Evolutionary conservation across 1,140 invertebrate genomes (phyloP), one percentile per base, ranked within the genome.

Genomic region (Ctenoplectra terminalis): DNA sequence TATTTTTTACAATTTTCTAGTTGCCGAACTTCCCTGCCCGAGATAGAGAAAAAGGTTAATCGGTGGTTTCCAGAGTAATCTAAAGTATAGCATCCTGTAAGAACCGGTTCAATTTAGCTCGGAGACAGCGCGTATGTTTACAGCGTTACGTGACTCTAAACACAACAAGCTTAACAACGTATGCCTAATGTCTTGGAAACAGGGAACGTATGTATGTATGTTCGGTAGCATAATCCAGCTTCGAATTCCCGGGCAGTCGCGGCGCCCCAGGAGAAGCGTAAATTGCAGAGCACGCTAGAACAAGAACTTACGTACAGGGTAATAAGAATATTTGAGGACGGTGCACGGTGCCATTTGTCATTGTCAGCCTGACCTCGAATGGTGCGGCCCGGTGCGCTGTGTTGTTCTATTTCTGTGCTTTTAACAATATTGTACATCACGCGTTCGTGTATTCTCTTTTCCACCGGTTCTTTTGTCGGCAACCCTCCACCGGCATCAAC

Each of bases 291-390:
- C 74, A 77, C 70, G 69, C 40, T 76, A n/a, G 52, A 40, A 75
- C 75, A 87, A 88, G 82, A 87, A 87, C 70, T 52, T 64, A 82
- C 74, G 56, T 87, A 58, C 64, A 31, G 72, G 64, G 56, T 88
- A 87, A 88, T 90, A 92, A 92, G 90, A 92, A 92, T 90, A 92
- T 90, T 90, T 89, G 89, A 88, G 80, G 84, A 90, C 84, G 81
- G 76, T 87, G 74, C 82, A 81, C 84, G 87, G 74, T 83, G 85
- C 87, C 89, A 92, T 92, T 91, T 89, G 89, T 92, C 91, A 92
- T 90, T 92, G 91, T 92, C 90, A 90, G 83, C 70, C 88, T 90
- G 83, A 88, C 88, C 86, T 85, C 88, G 88, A 88, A 90, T 89
- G 89, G 78, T 82, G 80, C 82, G 76, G 76, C 80, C 76, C 84